phyloP scores from a whole-genome alignment of 2,797 vertebrate species.

The Tympanoctomys barrerae region DNA sequence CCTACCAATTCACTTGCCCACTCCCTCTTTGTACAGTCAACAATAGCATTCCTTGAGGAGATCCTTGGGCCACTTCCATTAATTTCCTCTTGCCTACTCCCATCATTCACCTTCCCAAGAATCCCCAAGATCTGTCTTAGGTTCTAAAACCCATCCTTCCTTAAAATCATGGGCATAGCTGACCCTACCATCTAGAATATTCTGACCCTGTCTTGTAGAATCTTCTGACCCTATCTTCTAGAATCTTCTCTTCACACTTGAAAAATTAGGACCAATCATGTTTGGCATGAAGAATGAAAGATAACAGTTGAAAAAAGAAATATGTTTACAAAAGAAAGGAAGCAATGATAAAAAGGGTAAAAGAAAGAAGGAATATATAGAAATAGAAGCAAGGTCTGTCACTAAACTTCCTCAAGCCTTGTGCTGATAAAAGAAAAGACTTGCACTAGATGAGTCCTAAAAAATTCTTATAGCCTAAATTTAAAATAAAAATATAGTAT shows the following conservation, averaged over 20 bases:
- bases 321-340: not conserved
- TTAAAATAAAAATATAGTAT: not conserved
- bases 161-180: no score
- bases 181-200: not conserved
- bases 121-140: not conserved
- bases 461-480: not conserved
- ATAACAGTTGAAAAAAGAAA: not conserved
- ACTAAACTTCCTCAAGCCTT: not conserved
- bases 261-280: accelerated
- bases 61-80: not conserved
- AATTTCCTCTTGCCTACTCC: not conserved
- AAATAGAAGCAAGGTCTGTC: accelerated
- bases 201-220: not conserved
- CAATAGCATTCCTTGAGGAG: not conserved
- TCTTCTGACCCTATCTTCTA: not conserved
- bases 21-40: not conserved
- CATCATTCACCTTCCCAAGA: not conserved
- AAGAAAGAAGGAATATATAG: not conserved
- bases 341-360: not conserved
- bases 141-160: not conserved
- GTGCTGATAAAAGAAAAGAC: not conserved
- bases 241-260: not conserved
- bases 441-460: not conserved
- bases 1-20: no score
- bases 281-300: not conserved